phyloP scores from a whole-genome alignment of 2,797 vertebrate genomes.

The Helicolenus hilgendorfi region DNA sequence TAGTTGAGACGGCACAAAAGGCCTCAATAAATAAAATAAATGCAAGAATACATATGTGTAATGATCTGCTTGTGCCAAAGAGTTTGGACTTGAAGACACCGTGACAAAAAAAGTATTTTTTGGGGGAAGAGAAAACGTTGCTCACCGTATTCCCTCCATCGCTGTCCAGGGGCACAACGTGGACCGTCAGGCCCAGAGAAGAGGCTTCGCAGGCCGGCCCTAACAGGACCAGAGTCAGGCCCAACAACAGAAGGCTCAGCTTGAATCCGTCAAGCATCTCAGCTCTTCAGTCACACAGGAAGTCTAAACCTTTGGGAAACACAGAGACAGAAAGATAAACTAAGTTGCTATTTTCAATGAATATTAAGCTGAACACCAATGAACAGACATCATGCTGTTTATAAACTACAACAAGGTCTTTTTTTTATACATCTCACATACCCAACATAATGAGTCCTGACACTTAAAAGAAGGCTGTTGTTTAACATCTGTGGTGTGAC shows the following conservation, averaged over 20 bases:
- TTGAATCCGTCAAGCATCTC: conserved; percentile 47
- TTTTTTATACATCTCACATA: neutral
- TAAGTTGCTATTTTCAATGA: neutral
- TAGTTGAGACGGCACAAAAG: neutral
- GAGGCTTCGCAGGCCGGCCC: conserved; percentile 33
- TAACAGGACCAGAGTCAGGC: conserved; percentile 53
- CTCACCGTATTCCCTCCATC: conserved; percentile 66
- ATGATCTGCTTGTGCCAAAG: neutral
- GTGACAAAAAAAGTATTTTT: neutral
- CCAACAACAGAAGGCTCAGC: conserved; percentile 35
- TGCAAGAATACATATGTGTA: neutral
- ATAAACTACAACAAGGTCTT: neutral
- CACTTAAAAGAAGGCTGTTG: neutral
- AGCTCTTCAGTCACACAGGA: neutral
- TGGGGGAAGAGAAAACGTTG: too few species aligned
- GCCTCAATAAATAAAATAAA: neutral
- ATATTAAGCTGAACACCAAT: neutral
- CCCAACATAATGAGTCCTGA: neutral
- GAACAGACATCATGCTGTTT: neutral
- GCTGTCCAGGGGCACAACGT: conserved; percentile 64
- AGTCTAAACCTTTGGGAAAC: neutral
- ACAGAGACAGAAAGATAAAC: neutral
- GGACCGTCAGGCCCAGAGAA: conserved; percentile 79
- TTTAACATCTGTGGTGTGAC: neutral
- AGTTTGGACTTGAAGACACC: neutral